Evolutionary conservation across 2,888 invertebrate species (phyloP), one percentile per base, ranked within the genome.

Genomic region (Mechanitis messenoides): DNA sequence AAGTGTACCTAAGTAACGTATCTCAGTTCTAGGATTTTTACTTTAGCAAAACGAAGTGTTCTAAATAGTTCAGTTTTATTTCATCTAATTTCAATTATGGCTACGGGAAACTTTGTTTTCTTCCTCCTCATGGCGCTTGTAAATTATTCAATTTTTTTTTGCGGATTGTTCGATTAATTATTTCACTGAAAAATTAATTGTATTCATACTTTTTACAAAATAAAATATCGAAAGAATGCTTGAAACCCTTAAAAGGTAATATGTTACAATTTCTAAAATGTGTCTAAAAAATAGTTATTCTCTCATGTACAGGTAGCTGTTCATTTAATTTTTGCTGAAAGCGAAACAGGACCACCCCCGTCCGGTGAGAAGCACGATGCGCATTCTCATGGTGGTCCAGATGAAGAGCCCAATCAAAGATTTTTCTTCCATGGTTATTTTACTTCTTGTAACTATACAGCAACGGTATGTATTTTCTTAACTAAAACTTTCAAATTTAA

Each of bases 251-350:
- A 1, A 20, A 20, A 20, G 20, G 20, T 20, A 20, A 20, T 20
- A 20, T 20, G 20, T 20, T 20, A 20, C 20, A 20, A 20, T 20
- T 20, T 20, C 20, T 20, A 20, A 20, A 20, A 20, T 20, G 20
- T 20, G 20, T 20, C 20, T 20, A 20, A 20, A 31, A 31, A 31
- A 50, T 9, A 3, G 1, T 31, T 31, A 55, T 45, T 12, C 2
- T 35, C 55, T 50, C 3, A 45, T 64, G 68, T 68, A 28, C 66
- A 78, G 77, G 67, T 72, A 53, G 72, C 73, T 46, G 68, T 70
- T 12, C 68, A 73, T 58, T 53, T 71, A 4, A 72, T 74, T 57
- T 67, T 73, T n/a, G 74, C 76, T 20, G 70, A 77, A 20, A 59
- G 31, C 3, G 50, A 50, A 50, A 7, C 20, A 20, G 20, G 31